Base-by-base conservation (phyloP, 2,888 invertebrate species). In the Acrobasis repandana region DNA sequence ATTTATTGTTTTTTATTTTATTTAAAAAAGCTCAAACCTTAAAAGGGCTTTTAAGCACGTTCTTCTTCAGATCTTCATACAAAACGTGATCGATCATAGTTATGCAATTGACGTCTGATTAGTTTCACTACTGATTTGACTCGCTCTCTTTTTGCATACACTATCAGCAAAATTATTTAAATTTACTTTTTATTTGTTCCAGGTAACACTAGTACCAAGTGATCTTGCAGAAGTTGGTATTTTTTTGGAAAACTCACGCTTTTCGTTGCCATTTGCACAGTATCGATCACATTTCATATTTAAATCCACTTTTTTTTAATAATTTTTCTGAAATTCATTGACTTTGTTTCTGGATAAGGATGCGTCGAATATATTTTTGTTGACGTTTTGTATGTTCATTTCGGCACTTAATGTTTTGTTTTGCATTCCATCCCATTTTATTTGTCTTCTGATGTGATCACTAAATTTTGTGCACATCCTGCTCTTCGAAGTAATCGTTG, bases 401-500 rank as follows among this genome's bases (percentile, higher is more conserved):
- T 28, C 47, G 28, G 28, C 47, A 57, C 46, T 57, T n/a, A 33
- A n/a, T 28, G 28, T 16, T 15, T 28, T 57, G 10, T 57, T 47
- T 15, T 57, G 46, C 65, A 63, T 56, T 56, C 60, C 34, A 28
- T 20, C 18, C 33, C 34, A 14, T 34, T 58, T 16, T 48, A 48
- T 58, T 58, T 18, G 16, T 4, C 20, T 38, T 38, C 54, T 48
- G 28, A 51, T 50, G 38, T 59, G 50, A 15, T 46, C 52, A 59
- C 51, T 59, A 15, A 51, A 5, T 28, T 51, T 20, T 59, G 49
- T 47, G 67, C 71, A 72, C 70, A 70, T 72, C 58, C 69, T 72
- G 67, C 64, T 64, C 51, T 67, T 67, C 61, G 62, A 65, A 61
- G 65, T 68, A 73, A 70, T 65, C 66, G 69, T 69, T 71, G 67